Conservation (phyloP, 2,797 vertebrate species). For the Lacerta bilineata region DNA sequence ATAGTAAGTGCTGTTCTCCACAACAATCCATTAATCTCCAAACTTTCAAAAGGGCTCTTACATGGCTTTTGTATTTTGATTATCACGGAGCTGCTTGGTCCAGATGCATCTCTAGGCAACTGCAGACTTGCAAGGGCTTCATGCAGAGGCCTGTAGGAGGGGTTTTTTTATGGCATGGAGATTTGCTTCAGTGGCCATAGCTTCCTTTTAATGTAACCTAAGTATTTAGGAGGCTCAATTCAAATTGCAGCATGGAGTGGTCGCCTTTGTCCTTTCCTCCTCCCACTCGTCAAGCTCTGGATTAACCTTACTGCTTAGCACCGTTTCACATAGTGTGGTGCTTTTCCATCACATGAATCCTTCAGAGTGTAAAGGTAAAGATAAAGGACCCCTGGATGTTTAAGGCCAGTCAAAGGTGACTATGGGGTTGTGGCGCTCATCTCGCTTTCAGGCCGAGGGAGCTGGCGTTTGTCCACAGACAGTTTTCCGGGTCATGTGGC, state of each 20-base stretch:
- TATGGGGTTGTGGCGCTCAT: too few relatives aligned
- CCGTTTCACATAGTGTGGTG: background rate
- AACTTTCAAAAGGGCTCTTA: constrained; percentile 61
- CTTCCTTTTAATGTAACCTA: background rate
- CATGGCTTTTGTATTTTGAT: constrained; percentile 53
- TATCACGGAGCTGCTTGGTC: constrained; percentile 46
- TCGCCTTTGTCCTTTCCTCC: background rate
- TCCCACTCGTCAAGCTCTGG: background rate
- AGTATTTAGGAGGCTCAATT: background rate
- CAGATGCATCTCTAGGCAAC: constrained; percentile 30
- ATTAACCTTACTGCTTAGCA: constrained; percentile 4
- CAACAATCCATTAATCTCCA: constrained; percentile 67
- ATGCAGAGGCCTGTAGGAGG: constrained; percentile 49
- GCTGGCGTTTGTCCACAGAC: too few relatives aligned
- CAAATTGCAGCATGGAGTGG: background rate
- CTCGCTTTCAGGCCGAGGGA: too few relatives aligned
- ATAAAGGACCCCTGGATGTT: too few relatives aligned
- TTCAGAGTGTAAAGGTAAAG: background rate
- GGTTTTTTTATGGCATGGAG: constrained; percentile 59
- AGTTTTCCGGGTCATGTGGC: too few relatives aligned
- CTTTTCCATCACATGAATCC: background rate
- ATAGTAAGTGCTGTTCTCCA: constrained; percentile 60
- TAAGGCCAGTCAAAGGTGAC: too few relatives aligned
- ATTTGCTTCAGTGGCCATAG: constrained; percentile 43
- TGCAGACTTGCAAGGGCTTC: constrained; percentile 31